A percentile compares a stretch with the other conserved stretches of the same genome.
These are phyloP conservation scores for Heliconius melpomene DNA, from an alignment of 1,140 invertebrate genomes.

Conservation along the genomic window DNA sequence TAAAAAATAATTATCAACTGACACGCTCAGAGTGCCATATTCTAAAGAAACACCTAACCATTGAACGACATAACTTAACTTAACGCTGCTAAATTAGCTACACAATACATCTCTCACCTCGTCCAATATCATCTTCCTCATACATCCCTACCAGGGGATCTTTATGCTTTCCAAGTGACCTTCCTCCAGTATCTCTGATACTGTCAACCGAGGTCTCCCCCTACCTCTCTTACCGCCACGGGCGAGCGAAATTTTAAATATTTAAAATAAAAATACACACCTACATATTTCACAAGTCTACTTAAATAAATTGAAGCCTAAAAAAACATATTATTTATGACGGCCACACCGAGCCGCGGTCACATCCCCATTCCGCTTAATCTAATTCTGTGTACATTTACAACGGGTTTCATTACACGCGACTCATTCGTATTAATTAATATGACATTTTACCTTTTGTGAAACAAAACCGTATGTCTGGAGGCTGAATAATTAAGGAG, in stretches of 20 bases:
- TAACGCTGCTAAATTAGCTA: too few species aligned
- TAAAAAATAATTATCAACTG: too few species aligned
- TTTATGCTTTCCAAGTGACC: too few species aligned
- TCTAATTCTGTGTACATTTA: slow-evolving; percentile 10
- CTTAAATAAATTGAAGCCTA: neutral
- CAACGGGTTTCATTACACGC: slow-evolving; percentile 5
- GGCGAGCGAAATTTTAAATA: neutral
- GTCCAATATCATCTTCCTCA: too few species aligned
- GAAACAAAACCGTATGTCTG: neutral
- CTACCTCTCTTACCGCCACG: too few species aligned
- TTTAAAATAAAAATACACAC: neutral
- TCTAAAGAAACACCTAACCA: too few species aligned
- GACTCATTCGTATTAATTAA: slow-evolving; percentile 3
- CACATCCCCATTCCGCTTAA: neutral
- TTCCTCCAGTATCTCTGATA: too few species aligned
- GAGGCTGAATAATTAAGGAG: neutral
- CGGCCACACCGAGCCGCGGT: neutral
- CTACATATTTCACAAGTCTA: neutral
- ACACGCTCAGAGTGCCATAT: too few species aligned
- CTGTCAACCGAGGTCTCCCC: too few species aligned
- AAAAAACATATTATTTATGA: slow-evolving; percentile 13
- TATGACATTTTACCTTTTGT: slow-evolving; percentile 6
- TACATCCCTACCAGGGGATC: too few species aligned
- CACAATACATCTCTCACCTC: too few species aligned
- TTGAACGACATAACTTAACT: too few species aligned